phyloP scores from a whole-genome alignment of 2,888 invertebrate species.

The Andricus quercusramuli region DNA sequence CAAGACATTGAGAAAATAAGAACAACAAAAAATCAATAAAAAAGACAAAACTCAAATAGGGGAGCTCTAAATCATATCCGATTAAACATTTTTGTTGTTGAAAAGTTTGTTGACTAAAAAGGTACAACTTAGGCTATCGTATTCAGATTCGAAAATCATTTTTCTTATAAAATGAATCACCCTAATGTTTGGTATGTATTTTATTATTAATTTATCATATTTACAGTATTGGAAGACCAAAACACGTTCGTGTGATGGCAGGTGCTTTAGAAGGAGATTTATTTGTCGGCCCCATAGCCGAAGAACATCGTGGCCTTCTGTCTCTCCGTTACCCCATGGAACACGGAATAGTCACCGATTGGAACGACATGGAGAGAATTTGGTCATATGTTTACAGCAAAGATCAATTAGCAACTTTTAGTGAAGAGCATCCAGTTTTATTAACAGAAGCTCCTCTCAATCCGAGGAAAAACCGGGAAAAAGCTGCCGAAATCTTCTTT shows the following conservation, averaged over 20 bases:
- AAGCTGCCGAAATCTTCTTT: slow-evolving; percentile 99
- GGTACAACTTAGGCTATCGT: too few species aligned
- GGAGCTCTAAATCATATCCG: too few species aligned
- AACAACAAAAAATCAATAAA: too few species aligned
- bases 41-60: too few species aligned
- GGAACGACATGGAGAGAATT: slow-evolving; percentile 99
- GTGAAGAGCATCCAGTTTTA: slow-evolving; percentile 98
- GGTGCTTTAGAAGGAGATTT: slow-evolving; percentile 98
- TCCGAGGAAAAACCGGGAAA: slow-evolving; percentile 97
- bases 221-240: slow-evolving; percentile 95
- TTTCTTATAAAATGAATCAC: too few species aligned
- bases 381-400: slow-evolving; percentile 99
- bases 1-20: too few species aligned
- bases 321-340: slow-evolving; percentile 99
- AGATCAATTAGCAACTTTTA: slow-evolving; percentile 97
- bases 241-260: slow-evolving; percentile 99
- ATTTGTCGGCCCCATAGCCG: slow-evolving; percentile 98
- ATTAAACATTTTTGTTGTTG: too few species aligned
- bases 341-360: slow-evolving; percentile 99
- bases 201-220: slow-evolving; percentile 1
- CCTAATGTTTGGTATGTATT: background rate
- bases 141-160: too few species aligned
- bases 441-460: slow-evolving; percentile 99
- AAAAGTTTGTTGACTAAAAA: too few species aligned
- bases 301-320: slow-evolving; percentile 97